These are phyloP conservation scores for Lapara coniferarum DNA, from an alignment of 2,888 invertebrate genomes.

Conservation along the genomic window DNA sequence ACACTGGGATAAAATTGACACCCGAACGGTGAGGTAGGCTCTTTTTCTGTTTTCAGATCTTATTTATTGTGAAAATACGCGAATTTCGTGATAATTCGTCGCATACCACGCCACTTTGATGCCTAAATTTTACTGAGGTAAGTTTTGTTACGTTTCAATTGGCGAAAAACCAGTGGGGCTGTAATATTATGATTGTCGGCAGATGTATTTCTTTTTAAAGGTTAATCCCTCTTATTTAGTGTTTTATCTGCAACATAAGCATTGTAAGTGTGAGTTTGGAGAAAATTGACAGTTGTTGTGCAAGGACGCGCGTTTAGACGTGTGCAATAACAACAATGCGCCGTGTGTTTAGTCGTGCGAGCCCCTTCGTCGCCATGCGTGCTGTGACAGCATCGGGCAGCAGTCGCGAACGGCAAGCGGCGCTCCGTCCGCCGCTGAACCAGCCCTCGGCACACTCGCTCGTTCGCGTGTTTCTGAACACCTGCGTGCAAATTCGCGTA, in stretches of 20 bases:
- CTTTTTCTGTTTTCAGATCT: constrained; percentile 82
- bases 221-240: constrained; percentile 58
- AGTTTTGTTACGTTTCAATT: constrained; percentile 43
- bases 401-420: neutral
- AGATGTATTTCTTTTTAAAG: constrained; percentile 66
- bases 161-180: constrained; percentile 25
- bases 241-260: constrained; percentile 1
- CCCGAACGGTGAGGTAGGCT: constrained; percentile 81
- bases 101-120: constrained; percentile 72
- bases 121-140: constrained; percentile 79
- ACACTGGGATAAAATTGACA: constrained; percentile 72
- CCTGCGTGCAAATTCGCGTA: neutral
- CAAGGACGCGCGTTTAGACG: neutral
- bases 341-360: constrained; percentile 6
- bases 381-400: constrained; percentile 54
- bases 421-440: neutral
- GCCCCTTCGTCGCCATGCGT: constrained; percentile 70
- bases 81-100: constrained; percentile 69
- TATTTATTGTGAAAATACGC: constrained; percentile 77
- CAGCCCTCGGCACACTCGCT: neutral
- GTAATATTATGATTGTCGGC: constrained; percentile 70
- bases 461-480: constrained; percentile 3
- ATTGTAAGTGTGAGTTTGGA: constrained; percentile 1
- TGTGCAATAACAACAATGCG: constrained; percentile 9
- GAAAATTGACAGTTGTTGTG: constrained; percentile 31